phyloP scores from a whole-genome alignment of 1,140 invertebrate species.

The Hermetia illucens region DNA sequence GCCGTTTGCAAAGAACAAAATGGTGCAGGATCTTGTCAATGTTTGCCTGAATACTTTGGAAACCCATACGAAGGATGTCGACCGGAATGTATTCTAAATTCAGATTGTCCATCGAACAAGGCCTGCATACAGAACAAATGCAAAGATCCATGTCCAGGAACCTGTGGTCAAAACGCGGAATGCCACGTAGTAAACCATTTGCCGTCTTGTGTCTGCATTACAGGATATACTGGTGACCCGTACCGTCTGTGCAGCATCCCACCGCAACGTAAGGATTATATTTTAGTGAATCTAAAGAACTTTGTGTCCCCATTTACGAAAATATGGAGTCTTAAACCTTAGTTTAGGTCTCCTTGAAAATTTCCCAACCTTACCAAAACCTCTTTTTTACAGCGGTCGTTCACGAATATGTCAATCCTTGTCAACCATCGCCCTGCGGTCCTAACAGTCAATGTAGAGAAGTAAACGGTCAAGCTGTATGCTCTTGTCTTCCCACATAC shows the following conservation, averaged over 20 bases:
- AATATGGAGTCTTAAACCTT: too few relatives aligned
- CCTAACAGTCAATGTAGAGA: slow-evolving; percentile 48
- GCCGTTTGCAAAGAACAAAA: slow-evolving; percentile 55
- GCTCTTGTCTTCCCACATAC: slow-evolving; percentile 45
- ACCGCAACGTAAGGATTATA: slow-evolving; percentile 9
- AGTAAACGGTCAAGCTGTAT: slow-evolving; percentile 40
- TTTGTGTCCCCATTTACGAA: too few relatives aligned
- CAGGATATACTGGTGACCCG: slow-evolving; percentile 47
- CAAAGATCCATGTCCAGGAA: slow-evolving; percentile 52
- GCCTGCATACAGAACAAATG: slow-evolving; percentile 57
- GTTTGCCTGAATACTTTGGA: slow-evolving; percentile 44
- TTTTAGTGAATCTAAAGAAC: too few relatives aligned
- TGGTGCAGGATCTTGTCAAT: slow-evolving; percentile 47
- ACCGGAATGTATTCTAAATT: slow-evolving; percentile 52
- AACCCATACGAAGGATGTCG: slow-evolving; percentile 53
- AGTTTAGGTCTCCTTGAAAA: too few relatives aligned
- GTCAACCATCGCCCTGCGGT: slow-evolving; percentile 49
- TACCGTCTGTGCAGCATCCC: slow-evolving; percentile 33
- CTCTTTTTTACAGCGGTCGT: slow-evolving; percentile 20
- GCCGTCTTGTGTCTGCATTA: slow-evolving; percentile 47
- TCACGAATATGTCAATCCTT: slow-evolving; percentile 32
- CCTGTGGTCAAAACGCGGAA: slow-evolving; percentile 50
- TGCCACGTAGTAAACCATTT: slow-evolving; percentile 55
- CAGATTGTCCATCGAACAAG: slow-evolving; percentile 45
- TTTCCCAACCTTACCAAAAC: too few relatives aligned